Base-by-base conservation (phyloP, 2,888 invertebrate species). In the Onthophagus sagittarius region DNA sequence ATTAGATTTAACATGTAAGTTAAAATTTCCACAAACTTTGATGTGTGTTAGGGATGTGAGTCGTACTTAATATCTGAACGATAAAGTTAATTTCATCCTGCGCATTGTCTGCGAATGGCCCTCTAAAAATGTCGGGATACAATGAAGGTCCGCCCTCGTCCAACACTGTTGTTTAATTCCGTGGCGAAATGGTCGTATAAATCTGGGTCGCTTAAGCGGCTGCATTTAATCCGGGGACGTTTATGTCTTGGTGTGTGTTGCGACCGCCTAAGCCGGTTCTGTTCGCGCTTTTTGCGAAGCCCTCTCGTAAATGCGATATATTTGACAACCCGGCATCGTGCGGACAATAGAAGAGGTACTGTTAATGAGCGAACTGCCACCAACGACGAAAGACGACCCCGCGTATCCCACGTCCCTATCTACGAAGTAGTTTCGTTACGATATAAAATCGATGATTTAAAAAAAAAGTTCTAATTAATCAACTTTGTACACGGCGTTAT, bases 191-290 rank as follows among this genome's bases (percentile, higher is more conserved):
- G 32, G 67, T 15, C 67, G 67, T 23, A 67, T 67, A 67, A 67
- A 67, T 67, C 67, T n/a, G 23, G 67, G n/a, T 32, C 67, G 67
- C 67, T 67, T 67, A 67, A 67, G 67, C 67, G 67, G 67, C 32
- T 67, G 67, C 67, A 67, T 67, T 67, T 67, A 67, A 67, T 67
- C 32, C 67, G 15, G 67, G 23, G 67, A 67, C 67, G 32, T 67
- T 67, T 67, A 67, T 67, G 67, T 67, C 67, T 67, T 67, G 31
- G 67, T 67, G 67, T 67, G 31, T 67, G 23, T 23, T 32, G 15
- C 31, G 67, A 6, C 31, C 67, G 23, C 67, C 67, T 13, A 31
- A n/a, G 31, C 31, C 13, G 31, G 15, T n/a, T 31, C 67, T n/a
- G 13, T 23, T 67, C 67, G 67, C 32, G 23, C 32, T 67, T 67